These are phyloP conservation scores for Tetragonula carbonaria DNA, from an alignment of 2,888 invertebrate genomes.

Conservation along the genomic window DNA sequence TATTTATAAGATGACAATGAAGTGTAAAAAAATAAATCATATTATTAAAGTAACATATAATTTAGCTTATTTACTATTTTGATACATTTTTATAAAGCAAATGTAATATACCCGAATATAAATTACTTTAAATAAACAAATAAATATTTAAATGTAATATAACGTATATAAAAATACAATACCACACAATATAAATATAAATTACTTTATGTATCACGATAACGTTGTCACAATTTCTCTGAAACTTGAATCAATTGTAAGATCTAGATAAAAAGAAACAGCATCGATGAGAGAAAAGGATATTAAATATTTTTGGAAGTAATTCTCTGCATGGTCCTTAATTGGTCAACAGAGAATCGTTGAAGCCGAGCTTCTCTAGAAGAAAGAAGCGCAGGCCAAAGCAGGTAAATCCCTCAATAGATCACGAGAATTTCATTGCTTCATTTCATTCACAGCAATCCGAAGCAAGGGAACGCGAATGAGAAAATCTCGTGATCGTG, in stretches of 20 bases:
- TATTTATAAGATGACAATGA: rapidly evolving
- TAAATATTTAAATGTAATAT: no score
- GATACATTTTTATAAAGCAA: no score
- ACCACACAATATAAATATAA: not conserved
- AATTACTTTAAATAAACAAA: no score
- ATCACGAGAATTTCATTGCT: slow-evolving; percentile 52
- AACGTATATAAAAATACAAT: no score
- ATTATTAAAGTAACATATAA: no score
- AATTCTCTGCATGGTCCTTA: not conserved
- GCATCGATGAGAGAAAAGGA: not conserved
- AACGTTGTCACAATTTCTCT: not conserved
- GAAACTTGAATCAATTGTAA: rapidly evolving
- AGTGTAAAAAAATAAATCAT: no score
- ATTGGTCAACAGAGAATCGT: slow-evolving; percentile 1
- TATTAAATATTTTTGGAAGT: not conserved
- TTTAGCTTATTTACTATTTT: no score
- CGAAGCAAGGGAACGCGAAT: slow-evolving; percentile 37
- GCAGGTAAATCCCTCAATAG: slow-evolving; percentile 28
- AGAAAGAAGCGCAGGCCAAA: slow-evolving; percentile 68
- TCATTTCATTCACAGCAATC: slow-evolving; percentile 38
- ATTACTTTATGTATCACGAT: not conserved
- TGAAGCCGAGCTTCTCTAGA: slow-evolving; percentile 25
- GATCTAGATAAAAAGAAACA: not conserved
- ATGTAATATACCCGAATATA: no score
- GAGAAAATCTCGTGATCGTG: slow-evolving; percentile 45